phyloP scores from a whole-genome alignment of 30 jellyfish, hydroid and myxozoan species.

The Aurelia sp. region DNA sequence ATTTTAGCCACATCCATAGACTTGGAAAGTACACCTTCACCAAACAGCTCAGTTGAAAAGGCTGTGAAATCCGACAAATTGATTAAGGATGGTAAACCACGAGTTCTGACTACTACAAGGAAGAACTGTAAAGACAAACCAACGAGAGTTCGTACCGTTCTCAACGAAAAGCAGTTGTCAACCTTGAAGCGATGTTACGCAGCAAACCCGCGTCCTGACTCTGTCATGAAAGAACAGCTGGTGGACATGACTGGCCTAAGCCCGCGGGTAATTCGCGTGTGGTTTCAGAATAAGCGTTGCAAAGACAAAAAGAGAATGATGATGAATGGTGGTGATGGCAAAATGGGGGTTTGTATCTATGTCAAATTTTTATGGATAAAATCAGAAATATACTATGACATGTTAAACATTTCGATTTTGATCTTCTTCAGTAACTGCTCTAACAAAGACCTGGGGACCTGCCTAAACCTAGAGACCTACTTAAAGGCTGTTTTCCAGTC shows the following conservation, averaged over 20 bases:
- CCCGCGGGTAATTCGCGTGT: slow-evolving; percentile 89
- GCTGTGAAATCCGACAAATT: slow-evolving; percentile 14
- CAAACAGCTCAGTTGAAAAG: slow-evolving; percentile 23
- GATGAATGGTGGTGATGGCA: slow-evolving; percentile 40
- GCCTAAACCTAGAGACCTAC: no score
- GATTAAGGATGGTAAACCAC: slow-evolving; percentile 14
- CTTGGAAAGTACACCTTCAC: slow-evolving; percentile 23
- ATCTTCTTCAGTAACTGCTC: no score
- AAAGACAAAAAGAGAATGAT: slow-evolving; percentile 83
- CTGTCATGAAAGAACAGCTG: slow-evolving; percentile 79
- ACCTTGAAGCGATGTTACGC: slow-evolving; percentile 84
- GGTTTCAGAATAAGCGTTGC: slow-evolving; percentile 94
- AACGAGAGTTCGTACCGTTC: slow-evolving; percentile 84
- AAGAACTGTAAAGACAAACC: slow-evolving; percentile 63
- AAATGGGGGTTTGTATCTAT: slow-evolving; percentile 27
- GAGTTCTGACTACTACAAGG: slow-evolving; percentile 11
- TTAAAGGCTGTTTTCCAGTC: no score
- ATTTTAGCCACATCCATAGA: slow-evolving; percentile 27
- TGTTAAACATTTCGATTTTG: no score
- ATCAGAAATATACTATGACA: no score
- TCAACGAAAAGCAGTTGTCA: slow-evolving; percentile 76
- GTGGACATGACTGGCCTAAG: slow-evolving; percentile 87
- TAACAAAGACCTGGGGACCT: no score
- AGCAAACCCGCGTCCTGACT: slow-evolving; percentile 92
- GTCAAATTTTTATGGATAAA: neutral